A percentile compares a stretch with the other conserved stretches of the same genome.
Conservation (phyloP, 2,888 invertebrate genomes). For the Epinotia ramella region DNA sequence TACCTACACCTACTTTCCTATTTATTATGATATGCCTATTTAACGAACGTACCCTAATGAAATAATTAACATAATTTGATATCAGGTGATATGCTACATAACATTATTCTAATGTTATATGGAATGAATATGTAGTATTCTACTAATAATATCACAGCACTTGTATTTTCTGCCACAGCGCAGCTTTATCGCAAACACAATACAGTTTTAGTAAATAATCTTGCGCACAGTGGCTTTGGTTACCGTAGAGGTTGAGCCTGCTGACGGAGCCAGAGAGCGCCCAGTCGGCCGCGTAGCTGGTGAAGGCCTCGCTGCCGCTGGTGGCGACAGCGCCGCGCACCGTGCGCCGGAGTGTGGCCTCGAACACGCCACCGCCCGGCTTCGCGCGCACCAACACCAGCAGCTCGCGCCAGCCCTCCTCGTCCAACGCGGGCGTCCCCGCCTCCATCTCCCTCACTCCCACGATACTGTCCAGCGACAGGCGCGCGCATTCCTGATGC, state of each 20-base stretch:
- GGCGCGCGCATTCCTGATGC: slow-evolving; percentile 87
- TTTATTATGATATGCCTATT: neutral
- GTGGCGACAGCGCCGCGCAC: slow-evolving; percentile 49
- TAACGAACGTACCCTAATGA: neutral
- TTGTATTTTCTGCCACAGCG: slow-evolving; percentile 47
- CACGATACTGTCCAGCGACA: slow-evolving; percentile 86
- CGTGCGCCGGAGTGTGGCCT: slow-evolving; percentile 87
- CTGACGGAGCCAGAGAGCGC: slow-evolving; percentile 89
- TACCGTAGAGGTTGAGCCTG: slow-evolving; percentile 92
- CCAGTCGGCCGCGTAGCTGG: slow-evolving; percentile 62
- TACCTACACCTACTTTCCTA: no score
- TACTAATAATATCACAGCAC: slow-evolving; percentile 59
- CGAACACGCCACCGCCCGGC: slow-evolving; percentile 91
- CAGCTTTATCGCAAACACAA: slow-evolving; percentile 86
- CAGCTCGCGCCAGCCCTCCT: slow-evolving; percentile 85
- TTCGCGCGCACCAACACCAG: slow-evolving; percentile 86
- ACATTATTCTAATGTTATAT: slow-evolving; percentile 5
- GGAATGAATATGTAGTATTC: slow-evolving; percentile 10
- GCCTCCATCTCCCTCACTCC: slow-evolving; percentile 88
- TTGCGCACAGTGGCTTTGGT: slow-evolving; percentile 91
- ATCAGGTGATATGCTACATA: neutral
- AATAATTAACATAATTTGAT: neutral
- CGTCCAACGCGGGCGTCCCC: slow-evolving; percentile 66
- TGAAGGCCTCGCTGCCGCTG: slow-evolving; percentile 45
- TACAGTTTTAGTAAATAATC: slow-evolving; percentile 91